These are phyloP conservation scores for Yasuhikotakia modesta DNA, from an alignment of 2,797 vertebrate species.

Conservation along the genomic window DNA sequence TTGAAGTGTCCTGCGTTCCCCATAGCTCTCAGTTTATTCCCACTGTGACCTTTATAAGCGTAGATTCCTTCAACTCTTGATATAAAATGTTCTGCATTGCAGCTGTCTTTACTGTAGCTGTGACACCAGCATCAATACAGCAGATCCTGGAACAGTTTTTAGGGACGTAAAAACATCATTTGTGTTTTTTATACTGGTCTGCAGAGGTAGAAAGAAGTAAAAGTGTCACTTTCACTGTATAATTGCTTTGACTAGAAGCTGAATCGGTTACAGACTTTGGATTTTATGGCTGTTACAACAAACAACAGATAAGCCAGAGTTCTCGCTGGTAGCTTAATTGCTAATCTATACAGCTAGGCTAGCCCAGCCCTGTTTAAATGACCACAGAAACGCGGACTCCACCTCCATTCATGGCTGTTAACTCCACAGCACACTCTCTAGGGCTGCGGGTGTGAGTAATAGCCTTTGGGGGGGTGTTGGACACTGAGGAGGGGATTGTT, in stretches of 20 bases:
- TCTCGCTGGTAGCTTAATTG: no score
- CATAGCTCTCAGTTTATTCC: constrained; percentile 16
- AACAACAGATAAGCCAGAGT: no score
- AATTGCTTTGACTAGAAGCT: no score
- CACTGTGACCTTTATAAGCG: constrained; percentile 5
- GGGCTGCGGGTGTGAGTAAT: constrained; percentile 35
- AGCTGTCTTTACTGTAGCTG: not conserved
- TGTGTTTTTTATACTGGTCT: not conserved
- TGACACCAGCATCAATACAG: not conserved
- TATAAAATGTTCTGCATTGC: constrained; percentile 16
- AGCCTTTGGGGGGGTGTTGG: constrained; percentile 24
- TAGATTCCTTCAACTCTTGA: constrained; percentile 17
- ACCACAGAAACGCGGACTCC: no score
- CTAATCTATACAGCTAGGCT: no score
- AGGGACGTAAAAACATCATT: not conserved
- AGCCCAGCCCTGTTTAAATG: no score
- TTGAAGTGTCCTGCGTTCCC: constrained; percentile 18
- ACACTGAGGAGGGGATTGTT: constrained; percentile 46
- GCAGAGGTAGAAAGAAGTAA: no score
- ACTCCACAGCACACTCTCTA: no score
- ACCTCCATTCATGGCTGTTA: no score
- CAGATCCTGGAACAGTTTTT: not conserved
- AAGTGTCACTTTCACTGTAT: no score
- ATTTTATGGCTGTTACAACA: no score
- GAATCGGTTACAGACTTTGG: no score